Conservation (phyloP, 2,797 vertebrate species). For the Pipistrellus pipistrellus region DNA sequence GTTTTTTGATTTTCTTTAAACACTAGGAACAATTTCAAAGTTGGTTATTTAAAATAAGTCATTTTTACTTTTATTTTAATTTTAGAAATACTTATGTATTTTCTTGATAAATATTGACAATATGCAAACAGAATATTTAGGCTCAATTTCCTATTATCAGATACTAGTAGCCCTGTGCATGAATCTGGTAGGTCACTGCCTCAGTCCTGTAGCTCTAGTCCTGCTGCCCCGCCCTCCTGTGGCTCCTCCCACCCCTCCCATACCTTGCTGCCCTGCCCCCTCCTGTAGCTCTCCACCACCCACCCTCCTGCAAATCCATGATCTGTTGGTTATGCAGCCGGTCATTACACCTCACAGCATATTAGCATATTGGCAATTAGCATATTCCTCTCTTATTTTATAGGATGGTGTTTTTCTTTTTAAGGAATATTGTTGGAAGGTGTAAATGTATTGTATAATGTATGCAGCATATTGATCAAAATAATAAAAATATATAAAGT, state of each 20-base stretch:
- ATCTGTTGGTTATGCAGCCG: fast-evolving
- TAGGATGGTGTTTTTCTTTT: background rate
- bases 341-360: no score
- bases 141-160: background rate
- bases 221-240: no score
- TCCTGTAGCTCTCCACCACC: no score
- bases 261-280: no score
- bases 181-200: no score
- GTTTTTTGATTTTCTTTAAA: background rate
- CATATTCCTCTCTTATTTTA: no score
- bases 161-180: background rate
- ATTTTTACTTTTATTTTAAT: background rate
- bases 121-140: background rate
- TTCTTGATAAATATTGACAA: background rate
- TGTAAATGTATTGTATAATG: background rate
- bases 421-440: slow-evolving; percentile 34
- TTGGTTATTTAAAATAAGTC: background rate
- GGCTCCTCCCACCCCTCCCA: no score
- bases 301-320: no score
- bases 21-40: background rate
- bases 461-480: background rate
- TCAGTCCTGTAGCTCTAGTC: no score
- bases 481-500: slow-evolving; percentile 24
- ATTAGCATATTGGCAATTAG: no score
- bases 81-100: slow-evolving; percentile 34